A percentile compares a stretch with the other conserved stretches of the same genome.
phyloP scores from a whole-genome alignment of 1,140 invertebrate genomes.

The Drosophila mojavensis region DNA sequence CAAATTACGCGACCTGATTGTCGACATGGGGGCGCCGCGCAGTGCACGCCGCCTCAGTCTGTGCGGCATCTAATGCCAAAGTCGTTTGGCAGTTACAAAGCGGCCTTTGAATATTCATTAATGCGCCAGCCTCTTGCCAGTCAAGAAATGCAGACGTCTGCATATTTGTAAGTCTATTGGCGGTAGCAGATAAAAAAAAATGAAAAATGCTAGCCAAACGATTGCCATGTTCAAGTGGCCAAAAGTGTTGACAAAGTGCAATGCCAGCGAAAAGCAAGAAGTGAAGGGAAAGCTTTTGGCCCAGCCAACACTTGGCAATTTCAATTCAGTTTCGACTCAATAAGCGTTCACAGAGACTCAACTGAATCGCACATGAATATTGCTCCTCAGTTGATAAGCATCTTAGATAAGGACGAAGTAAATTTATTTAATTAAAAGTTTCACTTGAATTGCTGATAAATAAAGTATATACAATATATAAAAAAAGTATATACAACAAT shows the following conservation, averaged over 20 bases:
- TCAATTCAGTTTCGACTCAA: background rate
- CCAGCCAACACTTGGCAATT: conserved; percentile 3
- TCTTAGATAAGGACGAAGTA: too few relatives aligned
- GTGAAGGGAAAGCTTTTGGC: conserved; percentile 40
- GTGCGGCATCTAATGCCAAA: conserved; percentile 44
- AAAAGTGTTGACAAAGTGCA: conserved; percentile 63
- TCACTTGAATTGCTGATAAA: too few relatives aligned
- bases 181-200: conserved; percentile 29
- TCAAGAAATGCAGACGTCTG: conserved; percentile 75
- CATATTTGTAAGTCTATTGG: conserved; percentile 52
- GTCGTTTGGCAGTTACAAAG: conserved; percentile 68
- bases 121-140: conserved; percentile 51
- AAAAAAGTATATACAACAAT: too few relatives aligned
- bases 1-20: conserved; percentile 81
- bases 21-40: conserved; percentile 60
- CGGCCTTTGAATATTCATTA: conserved; percentile 80
- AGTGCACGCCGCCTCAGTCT: conserved; percentile 13
- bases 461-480: too few relatives aligned
- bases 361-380: background rate
- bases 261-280: conserved; percentile 43
- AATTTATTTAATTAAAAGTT: too few relatives aligned
- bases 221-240: conserved; percentile 20
- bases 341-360: background rate
- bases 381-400: too few relatives aligned
- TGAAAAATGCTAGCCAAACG: conserved; percentile 3